These are phyloP conservation scores for Hylaeus volcanicus DNA, from an alignment of 1,140 invertebrate genomes.

Conservation along the genomic window DNA sequence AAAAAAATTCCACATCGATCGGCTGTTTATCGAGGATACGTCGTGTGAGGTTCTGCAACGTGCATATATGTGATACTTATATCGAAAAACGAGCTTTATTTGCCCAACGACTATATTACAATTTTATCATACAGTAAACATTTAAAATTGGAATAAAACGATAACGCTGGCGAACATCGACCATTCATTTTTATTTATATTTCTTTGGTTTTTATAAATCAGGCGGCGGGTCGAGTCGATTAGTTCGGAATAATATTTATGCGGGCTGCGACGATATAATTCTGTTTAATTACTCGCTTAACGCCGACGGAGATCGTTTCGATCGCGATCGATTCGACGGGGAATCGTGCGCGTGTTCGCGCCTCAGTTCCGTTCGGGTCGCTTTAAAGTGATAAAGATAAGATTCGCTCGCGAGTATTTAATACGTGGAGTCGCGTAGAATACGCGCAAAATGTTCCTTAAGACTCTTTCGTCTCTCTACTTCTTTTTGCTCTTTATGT, in stretches of 20 bases:
- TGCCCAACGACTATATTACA: conserved; percentile 78
- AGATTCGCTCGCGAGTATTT: conserved; percentile 11
- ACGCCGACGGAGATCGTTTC: conserved; percentile 36
- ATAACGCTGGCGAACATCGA: conserved; percentile 72
- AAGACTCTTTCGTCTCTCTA: conserved; percentile 15
- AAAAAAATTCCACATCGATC: too few relatives aligned
- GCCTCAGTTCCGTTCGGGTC: background rate
- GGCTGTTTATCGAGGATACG: too few relatives aligned
- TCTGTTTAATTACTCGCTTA: conserved; percentile 24
- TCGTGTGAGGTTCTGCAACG: too few relatives aligned
- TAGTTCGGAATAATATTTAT: conserved; percentile 36
- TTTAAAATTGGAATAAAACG: conserved; percentile 76
- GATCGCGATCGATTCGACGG: conserved; percentile 6
- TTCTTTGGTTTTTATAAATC: conserved; percentile 68
- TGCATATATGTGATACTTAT: conserved; percentile 34
- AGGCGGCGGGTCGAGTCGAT: conserved; percentile 59
- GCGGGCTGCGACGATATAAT: conserved; percentile 39
- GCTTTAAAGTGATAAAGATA: conserved; percentile 6
- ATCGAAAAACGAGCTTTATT: conserved; percentile 78
- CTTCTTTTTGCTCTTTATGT: background rate
- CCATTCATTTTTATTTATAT: conserved; percentile 27
- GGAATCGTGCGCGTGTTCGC: conserved; percentile 20
- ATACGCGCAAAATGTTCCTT: background rate
- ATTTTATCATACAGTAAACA: conserved; percentile 78
- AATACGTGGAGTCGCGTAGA: conserved; percentile 22